Base-by-base conservation (phyloP, 92 coral and sea anemone species). In the Pocillopora grandis region DNA sequence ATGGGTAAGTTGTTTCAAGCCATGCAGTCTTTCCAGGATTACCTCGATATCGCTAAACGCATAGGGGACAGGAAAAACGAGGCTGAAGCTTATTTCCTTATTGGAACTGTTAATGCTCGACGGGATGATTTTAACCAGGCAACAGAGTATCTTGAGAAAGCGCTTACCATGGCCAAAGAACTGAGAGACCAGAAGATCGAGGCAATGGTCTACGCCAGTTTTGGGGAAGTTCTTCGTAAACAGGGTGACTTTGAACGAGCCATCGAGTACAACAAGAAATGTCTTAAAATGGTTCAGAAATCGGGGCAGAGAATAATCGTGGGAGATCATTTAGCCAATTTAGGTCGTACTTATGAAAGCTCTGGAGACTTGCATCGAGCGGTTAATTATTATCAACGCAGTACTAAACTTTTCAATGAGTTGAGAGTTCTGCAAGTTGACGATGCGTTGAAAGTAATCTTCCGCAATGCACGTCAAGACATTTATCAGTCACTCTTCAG, bases 371-470 rank as follows among this genome's bases (percentile, higher is more conserved):
- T 71, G 10, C 13, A 23, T 15, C 23, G 42, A 31, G 76, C 58
- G 10, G 76, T 71, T 35, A 58, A 35, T 31, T 71, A 37, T 37
- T 71, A 31, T 14, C 76, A 31, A 37, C 18, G n/a, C 12, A 42
- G 76, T 42, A 18, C 33, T 36, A 31, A 71, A 36, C 3, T 71
- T 16, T 37, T 33, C 18, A 56, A 71, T 36, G 42, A 31, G 6
- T 36, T 31, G 42, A 42, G 76, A 71, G 76, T 18, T 71, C 76
- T 71, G 37, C 76, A 71, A 35, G 19, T 56, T 20, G 76, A 71
- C 18, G 76, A 71, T 71, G 58, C 49, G 19, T 71, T 55, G 59
- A 71, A 71, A 71, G 33, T 37, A 71, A 12, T 2, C n/a, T 71
- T 71, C n/a, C 76, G 49, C 33, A 14, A 35, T 8, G 57, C 17